phyloP scores from a whole-genome alignment of 2,113 vertebrate species.

The Ameiurus melas region DNA sequence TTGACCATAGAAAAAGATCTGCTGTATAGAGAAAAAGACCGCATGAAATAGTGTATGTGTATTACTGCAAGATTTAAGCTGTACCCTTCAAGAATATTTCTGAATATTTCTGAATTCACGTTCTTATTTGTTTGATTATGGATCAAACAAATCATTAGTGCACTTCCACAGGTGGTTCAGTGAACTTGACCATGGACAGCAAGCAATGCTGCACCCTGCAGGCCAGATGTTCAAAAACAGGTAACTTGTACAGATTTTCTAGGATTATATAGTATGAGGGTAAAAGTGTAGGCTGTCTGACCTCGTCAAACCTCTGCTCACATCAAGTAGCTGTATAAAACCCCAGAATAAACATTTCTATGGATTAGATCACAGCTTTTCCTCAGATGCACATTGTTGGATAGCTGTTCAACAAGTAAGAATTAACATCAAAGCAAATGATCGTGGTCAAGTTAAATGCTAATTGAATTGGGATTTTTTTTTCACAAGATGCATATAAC shows the following conservation, averaged over 20 bases:
- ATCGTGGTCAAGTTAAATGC: background rate
- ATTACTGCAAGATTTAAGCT: background rate
- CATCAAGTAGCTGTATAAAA: background rate
- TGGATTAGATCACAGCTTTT: background rate
- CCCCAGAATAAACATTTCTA: background rate
- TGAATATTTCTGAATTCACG: background rate
- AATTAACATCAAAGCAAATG: background rate
- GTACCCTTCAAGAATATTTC: background rate
- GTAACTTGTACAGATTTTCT: background rate
- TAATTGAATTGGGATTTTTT: background rate
- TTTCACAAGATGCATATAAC: background rate
- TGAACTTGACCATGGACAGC: conserved; percentile 20
- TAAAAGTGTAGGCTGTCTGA: background rate
- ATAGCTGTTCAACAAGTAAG: background rate
- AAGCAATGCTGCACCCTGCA: conserved; percentile 65
- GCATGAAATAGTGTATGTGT: background rate
- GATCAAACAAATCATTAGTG: background rate
- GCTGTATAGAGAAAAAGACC: background rate
- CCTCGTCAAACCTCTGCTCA: background rate
- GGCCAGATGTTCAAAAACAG: conserved; percentile 46
- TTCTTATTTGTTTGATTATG: background rate
- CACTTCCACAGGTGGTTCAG: background rate
- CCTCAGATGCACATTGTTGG: background rate
- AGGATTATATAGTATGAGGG: background rate
- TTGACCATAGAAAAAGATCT: background rate